A percentile compares a stretch with the other conserved stretches of the same genome.
These are phyloP conservation scores for Gasteruption jaculator DNA, from an alignment of 2,888 invertebrate species.

Conservation along the genomic window DNA sequence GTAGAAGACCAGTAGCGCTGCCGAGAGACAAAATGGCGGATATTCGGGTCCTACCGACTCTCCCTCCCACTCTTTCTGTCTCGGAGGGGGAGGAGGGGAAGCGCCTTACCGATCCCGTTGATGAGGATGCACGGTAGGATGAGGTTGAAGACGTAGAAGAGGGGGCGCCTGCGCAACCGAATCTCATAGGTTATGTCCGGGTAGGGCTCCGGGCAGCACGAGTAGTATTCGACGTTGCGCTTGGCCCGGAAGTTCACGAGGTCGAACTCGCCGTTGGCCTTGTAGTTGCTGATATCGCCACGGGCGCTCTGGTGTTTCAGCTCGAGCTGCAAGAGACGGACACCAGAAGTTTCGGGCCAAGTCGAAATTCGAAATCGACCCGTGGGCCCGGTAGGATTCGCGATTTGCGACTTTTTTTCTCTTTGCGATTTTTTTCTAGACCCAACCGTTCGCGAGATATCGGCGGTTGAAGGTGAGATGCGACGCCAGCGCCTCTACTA, in stretches of 20 bases:
- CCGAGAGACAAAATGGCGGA: constrained; percentile 31
- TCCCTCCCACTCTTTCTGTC: too few species aligned
- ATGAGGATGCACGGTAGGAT: constrained; percentile 81
- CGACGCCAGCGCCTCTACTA: too few species aligned
- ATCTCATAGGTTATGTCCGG: constrained; percentile 82
- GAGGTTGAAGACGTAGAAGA: constrained; percentile 83
- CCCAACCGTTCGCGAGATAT: too few species aligned
- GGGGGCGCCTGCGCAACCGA: constrained; percentile 68
- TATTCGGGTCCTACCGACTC: too few species aligned
- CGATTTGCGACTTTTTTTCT: too few species aligned
- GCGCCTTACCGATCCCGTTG: constrained; percentile 72
- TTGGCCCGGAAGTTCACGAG: constrained; percentile 72
- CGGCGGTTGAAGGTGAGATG: too few species aligned
- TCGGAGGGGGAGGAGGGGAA: background rate
- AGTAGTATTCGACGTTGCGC: constrained; percentile 70
- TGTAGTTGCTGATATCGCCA: constrained; percentile 84
- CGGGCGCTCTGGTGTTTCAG: constrained; percentile 72
- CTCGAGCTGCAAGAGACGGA: constrained; percentile 69
- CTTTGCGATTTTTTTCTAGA: too few species aligned
- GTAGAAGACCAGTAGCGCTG: constrained; percentile 80
- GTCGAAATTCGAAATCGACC: too few species aligned
- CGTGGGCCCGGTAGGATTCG: too few species aligned
- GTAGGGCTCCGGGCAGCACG: constrained; percentile 78
- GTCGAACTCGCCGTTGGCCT: constrained; percentile 88
- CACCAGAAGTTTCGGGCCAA: too few species aligned